phyloP scores from a whole-genome alignment of 1,140 invertebrate species.

The Trachelipus rathkii region DNA sequence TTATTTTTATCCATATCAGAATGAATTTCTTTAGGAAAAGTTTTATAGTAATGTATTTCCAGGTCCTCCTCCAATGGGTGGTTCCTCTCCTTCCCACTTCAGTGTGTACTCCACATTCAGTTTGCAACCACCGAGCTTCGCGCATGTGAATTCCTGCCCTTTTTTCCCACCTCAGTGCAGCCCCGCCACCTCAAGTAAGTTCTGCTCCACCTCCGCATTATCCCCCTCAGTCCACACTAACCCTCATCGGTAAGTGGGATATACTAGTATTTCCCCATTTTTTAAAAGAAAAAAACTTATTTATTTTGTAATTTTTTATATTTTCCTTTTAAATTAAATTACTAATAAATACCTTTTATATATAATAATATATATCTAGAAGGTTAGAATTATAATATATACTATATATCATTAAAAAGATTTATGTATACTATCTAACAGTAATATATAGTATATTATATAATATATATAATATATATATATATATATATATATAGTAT shows the following conservation, averaged over 20 bases:
- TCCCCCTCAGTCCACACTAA: constrained; percentile 50
- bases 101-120: constrained; percentile 60
- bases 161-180: constrained; percentile 73
- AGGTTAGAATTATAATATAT: no score
- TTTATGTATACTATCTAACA: no score
- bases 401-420: no score
- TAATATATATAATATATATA: no score
- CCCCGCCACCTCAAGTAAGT: constrained; percentile 55
- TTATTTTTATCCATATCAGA: not conserved
- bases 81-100: constrained; percentile 48
- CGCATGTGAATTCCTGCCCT: constrained; percentile 93
- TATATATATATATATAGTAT: no score
- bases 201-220: constrained; percentile 61
- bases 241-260: constrained; percentile 1
- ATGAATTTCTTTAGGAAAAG: no score
- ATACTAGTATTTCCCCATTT: not conserved
- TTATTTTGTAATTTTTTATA: no score
- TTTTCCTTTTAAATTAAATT: no score
- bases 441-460: no score
- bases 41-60: constrained; percentile 4
- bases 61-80: constrained; percentile 42
- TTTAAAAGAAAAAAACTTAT: no score
- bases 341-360: no score
- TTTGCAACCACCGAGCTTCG: constrained; percentile 67
- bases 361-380: no score